These are phyloP conservation scores for Ptilonorhynchus violaceus DNA, from an alignment of 2,113 vertebrate species.

Conservation along the genomic window DNA sequence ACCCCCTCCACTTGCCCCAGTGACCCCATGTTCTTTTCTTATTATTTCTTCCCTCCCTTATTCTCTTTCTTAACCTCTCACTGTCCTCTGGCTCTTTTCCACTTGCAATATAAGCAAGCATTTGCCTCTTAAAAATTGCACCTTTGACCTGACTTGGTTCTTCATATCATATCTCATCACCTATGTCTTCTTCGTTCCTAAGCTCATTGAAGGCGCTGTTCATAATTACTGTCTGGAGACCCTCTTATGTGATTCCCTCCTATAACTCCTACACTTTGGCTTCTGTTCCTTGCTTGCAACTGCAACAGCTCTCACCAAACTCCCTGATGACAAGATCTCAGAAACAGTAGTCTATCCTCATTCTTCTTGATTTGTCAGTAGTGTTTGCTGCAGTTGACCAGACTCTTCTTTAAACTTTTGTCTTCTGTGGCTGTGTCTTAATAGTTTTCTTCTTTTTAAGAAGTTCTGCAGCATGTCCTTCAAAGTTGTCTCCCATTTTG, in stretches of 20 bases:
- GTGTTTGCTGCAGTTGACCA: neutral
- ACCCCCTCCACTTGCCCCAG: slow-evolving; percentile 29
- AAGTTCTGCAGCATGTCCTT: neutral
- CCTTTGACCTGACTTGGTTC: slow-evolving; percentile 22
- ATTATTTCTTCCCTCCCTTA: neutral
- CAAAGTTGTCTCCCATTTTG: neutral
- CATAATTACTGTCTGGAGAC: slow-evolving; percentile 50
- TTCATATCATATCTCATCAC: slow-evolving; percentile 37
- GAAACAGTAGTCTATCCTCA: slow-evolving; percentile 56
- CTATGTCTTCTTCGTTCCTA: slow-evolving; percentile 42
- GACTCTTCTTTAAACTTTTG: neutral
- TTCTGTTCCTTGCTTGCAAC: slow-evolving; percentile 44
- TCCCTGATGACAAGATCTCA: slow-evolving; percentile 42
- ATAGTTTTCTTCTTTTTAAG: neutral
- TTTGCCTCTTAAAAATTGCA: slow-evolving; percentile 43
- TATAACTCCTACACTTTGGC: slow-evolving; percentile 48
- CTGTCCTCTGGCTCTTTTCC: slow-evolving; percentile 36
- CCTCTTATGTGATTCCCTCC: slow-evolving; percentile 24
- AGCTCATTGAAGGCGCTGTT: slow-evolving; percentile 48
- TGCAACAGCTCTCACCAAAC: slow-evolving; percentile 39
- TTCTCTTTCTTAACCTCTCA: slow-evolving; percentile 31
- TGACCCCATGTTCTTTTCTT: slow-evolving; percentile 9
- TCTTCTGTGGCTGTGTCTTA: neutral
- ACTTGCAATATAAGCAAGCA: slow-evolving; percentile 13
- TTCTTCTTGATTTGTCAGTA: slow-evolving; percentile 43